Conservation (phyloP, 2,888 invertebrate species). For the Hymenopus coronatus region DNA sequence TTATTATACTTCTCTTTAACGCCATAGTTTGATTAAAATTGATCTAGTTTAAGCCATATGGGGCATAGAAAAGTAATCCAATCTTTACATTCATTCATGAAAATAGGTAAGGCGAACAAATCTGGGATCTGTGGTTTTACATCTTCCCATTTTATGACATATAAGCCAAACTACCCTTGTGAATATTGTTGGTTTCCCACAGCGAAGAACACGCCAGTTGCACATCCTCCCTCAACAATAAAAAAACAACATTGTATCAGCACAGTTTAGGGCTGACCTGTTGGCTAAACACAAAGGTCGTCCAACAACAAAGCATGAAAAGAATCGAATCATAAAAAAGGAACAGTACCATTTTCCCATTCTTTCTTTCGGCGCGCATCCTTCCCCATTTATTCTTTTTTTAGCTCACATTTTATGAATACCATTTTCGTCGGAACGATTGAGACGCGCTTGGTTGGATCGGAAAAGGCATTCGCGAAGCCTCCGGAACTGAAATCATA, state of each 20-base stretch:
- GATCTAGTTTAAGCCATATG: too few relatives aligned
- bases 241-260: slow-evolving; percentile 20
- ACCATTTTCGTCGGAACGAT: slow-evolving; percentile 29
- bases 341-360: slow-evolving; percentile 23
- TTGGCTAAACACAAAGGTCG: slow-evolving; percentile 24
- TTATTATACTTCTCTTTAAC: too few relatives aligned
- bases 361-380: slow-evolving; percentile 12
- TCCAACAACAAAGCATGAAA: background rate
- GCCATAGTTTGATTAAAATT: too few relatives aligned
- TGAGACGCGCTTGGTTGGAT: slow-evolving; percentile 27
- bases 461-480: slow-evolving; percentile 25
- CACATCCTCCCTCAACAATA: background rate
- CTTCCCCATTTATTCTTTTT: slow-evolving; percentile 17
- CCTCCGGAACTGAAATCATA: slow-evolving; percentile 29
- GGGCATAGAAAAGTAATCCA: too few relatives aligned
- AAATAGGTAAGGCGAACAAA: too few relatives aligned
- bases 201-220: background rate
- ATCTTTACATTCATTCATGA: too few relatives aligned
- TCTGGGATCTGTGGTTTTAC: too few relatives aligned
- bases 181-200: background rate
- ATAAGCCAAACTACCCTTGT: background rate
- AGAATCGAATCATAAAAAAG: slow-evolving; percentile 16
- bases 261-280: slow-evolving; percentile 26
- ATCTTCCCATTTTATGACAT: too few relatives aligned
- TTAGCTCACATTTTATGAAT: slow-evolving; percentile 27